phyloP scores from a whole-genome alignment of 2,888 invertebrate species.

The Ophonus ardosiacus region DNA sequence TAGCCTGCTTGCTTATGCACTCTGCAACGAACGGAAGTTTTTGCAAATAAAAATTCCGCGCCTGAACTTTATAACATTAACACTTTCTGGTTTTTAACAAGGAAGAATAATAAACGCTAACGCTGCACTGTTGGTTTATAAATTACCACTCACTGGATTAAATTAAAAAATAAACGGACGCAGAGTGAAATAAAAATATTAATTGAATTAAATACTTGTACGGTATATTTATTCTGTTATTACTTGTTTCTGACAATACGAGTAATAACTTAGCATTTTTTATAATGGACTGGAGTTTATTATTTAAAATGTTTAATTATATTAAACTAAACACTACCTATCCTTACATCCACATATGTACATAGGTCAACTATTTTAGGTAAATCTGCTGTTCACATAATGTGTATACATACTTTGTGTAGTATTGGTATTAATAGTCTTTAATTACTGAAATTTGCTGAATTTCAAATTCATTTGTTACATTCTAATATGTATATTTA shows the following conservation, averaged over 20 bases:
- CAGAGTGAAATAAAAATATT: conserved; percentile 8
- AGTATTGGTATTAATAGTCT: too few relatives aligned
- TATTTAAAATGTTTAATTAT: too few relatives aligned
- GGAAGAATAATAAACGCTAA: conserved; percentile 39
- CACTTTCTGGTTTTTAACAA: conserved; percentile 42
- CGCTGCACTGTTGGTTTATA: conserved; percentile 38
- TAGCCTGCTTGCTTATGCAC: conserved; percentile 39
- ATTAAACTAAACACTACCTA: too few relatives aligned
- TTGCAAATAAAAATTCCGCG: conserved; percentile 42
- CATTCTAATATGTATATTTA: too few relatives aligned
- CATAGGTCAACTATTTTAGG: too few relatives aligned
- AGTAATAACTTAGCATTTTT: too few relatives aligned
- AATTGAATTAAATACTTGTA: conserved; percentile 39
- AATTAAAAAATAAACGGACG: conserved; percentile 28
- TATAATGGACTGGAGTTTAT: too few relatives aligned
- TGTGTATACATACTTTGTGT: too few relatives aligned
- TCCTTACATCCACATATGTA: too few relatives aligned
- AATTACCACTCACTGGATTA: conserved; percentile 31
- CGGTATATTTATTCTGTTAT: conserved; percentile 13
- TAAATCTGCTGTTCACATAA: too few relatives aligned
- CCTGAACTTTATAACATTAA: conserved; percentile 43
- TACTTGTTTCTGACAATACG: background rate
- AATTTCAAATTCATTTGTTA: too few relatives aligned
- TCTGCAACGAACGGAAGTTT: conserved; percentile 9
- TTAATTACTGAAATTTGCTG: too few relatives aligned